Evolutionary conservation across 2,888 invertebrate species (phyloP).

Genomic region (Thysanoteuthis rhombus): DNA sequence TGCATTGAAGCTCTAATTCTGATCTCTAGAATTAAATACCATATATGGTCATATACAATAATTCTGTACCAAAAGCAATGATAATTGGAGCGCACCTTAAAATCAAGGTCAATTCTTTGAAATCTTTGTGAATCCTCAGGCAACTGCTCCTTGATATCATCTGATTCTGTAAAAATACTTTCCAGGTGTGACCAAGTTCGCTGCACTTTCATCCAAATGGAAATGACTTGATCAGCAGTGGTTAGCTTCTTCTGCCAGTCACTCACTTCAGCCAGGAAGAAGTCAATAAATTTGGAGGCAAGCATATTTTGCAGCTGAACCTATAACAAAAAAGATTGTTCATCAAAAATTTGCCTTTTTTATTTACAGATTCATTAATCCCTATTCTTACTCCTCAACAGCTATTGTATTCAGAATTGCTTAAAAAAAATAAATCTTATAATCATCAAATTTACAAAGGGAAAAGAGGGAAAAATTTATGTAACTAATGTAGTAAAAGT

Average conservation of each 20-base stretch:
- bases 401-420: neutral
- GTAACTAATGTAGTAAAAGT: too few relatives aligned
- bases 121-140: slow-evolving; percentile 93
- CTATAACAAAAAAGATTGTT: slow-evolving; percentile 66
- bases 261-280: slow-evolving; percentile 93
- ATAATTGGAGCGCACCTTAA: slow-evolving; percentile 74
- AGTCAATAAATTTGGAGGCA: slow-evolving; percentile 96
- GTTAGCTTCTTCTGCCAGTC: slow-evolving; percentile 92
- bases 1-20: too few relatives aligned
- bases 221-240: slow-evolving; percentile 85
- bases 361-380: neutral
- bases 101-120: slow-evolving; percentile 88
- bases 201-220: slow-evolving; percentile 87
- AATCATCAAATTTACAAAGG: neutral
- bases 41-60: too few relatives aligned
- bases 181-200: slow-evolving; percentile 96
- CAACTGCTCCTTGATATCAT: slow-evolving; percentile 92
- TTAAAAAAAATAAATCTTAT: neutral
- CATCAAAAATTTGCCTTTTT: neutral
- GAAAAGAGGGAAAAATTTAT: too few relatives aligned
- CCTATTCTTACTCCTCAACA: neutral
- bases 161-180: slow-evolving; percentile 97
- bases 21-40: too few relatives aligned
- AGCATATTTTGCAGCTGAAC: slow-evolving; percentile 95
- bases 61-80: too few relatives aligned